Evolutionary conservation across 2,113 vertebrate species (phyloP).

Genomic region (Centropus bengalensis): DNA sequence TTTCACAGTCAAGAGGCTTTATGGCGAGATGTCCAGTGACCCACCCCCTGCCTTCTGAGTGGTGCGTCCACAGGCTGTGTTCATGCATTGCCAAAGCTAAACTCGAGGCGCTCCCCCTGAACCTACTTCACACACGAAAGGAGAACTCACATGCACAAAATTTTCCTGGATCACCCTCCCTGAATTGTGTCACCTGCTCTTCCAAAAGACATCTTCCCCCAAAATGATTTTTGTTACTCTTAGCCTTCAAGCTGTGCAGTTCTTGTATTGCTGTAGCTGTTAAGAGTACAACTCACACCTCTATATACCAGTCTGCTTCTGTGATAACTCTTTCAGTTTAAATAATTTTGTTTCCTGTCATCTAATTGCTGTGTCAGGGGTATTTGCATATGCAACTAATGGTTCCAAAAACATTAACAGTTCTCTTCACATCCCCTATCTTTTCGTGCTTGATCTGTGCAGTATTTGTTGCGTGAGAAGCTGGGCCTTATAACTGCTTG

Average conservation of each 20-base stretch:
- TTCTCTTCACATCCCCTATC: not conserved
- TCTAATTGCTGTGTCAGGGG: not conserved
- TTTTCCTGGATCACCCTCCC: not conserved
- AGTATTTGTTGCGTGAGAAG: not conserved
- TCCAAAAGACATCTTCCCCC: not conserved
- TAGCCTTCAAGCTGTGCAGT: not conserved
- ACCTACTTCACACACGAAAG: not conserved
- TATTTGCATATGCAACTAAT: not conserved
- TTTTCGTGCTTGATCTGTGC: not conserved
- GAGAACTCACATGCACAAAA: not conserved
- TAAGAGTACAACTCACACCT: not conserved
- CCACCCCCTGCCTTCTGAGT: not conserved
- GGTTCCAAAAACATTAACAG: not conserved
- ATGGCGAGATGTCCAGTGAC: rapidly evolving
- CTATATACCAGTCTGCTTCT: not conserved
- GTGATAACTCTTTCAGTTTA: not conserved
- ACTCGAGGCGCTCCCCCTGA: not conserved
- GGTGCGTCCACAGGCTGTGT: rapidly evolving
- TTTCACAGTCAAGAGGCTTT: not conserved
- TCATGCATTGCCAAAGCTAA: rapidly evolving
- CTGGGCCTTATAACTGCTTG: not conserved
- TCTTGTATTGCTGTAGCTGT: not conserved
- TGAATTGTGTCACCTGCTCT: not conserved
- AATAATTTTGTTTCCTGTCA: not conserved
- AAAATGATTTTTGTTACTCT: not conserved